phyloP scores from a whole-genome alignment of 2,888 invertebrate genomes.

The Tenodera sinensis region DNA sequence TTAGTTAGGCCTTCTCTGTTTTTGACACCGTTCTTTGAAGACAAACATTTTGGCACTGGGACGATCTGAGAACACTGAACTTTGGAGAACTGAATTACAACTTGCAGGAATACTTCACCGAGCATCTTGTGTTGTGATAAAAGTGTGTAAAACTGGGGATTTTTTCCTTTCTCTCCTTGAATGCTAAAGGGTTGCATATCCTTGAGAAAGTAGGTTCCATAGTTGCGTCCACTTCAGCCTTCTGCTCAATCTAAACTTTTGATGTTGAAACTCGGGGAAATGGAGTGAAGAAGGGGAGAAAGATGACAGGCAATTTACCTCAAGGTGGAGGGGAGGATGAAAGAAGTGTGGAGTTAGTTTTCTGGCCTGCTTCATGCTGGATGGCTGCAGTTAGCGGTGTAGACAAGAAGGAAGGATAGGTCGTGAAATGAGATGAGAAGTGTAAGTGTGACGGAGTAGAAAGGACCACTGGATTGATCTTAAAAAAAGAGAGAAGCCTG shows the following conservation, averaged over 20 bases:
- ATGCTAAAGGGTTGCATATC: background rate
- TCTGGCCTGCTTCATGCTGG: background rate
- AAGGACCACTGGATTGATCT: background rate
- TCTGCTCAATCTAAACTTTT: conserved; percentile 28
- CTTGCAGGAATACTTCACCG: no score
- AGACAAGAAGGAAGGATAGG: background rate
- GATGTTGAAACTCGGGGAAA: conserved; percentile 23
- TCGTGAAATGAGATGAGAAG: background rate
- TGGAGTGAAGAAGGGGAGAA: conserved; percentile 28
- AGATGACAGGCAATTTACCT: conserved; percentile 30
- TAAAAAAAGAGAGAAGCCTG: background rate
- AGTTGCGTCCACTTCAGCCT: background rate
- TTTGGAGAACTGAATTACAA: no score
- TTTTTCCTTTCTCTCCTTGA: background rate
- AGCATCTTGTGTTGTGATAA: background rate
- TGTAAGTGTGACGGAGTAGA: background rate
- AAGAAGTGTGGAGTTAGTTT: background rate
- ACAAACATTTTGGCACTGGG: no score
- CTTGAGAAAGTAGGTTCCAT: background rate
- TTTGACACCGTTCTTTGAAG: no score
- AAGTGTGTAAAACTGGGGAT: background rate
- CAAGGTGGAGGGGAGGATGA: conserved; percentile 17
- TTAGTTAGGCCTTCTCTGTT: no score
- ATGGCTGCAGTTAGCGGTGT: background rate
- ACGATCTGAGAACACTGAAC: no score